Conservation (phyloP, 1,140 invertebrate species). For the Cardiocondyla obscurior region DNA sequence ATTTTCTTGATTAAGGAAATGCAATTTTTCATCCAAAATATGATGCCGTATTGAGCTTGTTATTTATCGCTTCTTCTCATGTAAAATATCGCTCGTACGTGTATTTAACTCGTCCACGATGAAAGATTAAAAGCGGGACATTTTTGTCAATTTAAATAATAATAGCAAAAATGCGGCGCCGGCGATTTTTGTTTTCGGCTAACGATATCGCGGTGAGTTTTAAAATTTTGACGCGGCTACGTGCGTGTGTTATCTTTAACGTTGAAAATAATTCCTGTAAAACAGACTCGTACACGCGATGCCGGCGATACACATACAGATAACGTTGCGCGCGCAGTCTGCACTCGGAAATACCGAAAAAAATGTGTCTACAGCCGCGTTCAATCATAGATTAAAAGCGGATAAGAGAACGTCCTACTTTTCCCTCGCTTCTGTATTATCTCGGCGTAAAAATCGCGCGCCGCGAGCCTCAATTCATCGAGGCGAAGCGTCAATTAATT, state of each 20-base stretch:
- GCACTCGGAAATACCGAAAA: slow-evolving; percentile 39
- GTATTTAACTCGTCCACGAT: not conserved
- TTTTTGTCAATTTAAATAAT: slow-evolving; percentile 15
- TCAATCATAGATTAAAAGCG: slow-evolving; percentile 54
- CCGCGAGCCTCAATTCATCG: not conserved
- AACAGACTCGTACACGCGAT: slow-evolving; percentile 42
- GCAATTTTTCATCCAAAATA: not conserved
- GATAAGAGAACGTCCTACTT: slow-evolving; percentile 42
- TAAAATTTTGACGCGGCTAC: not conserved
- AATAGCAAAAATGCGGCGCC: not conserved
- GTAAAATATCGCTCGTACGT: not conserved
- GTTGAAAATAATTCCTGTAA: slow-evolving; percentile 36
- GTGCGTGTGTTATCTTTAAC: slow-evolving; percentile 9
- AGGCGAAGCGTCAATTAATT: slow-evolving; percentile 25
- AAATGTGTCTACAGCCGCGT: slow-evolving; percentile 33
- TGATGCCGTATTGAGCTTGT: not conserved
- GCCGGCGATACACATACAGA: slow-evolving; percentile 28
- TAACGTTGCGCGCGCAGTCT: slow-evolving; percentile 10
- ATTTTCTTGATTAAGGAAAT: not conserved
- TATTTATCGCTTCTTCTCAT: not conserved
- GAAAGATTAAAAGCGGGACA: not conserved
- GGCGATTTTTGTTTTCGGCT: not conserved
- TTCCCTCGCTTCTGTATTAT: slow-evolving; percentile 1
- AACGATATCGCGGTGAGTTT: not conserved
- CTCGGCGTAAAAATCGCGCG: slow-evolving; percentile 20